Percentiles rank a stretch among this genome's conserved stretches.
Conservation (phyloP, 2,888 invertebrate species). For the Chloromyia formosa region DNA sequence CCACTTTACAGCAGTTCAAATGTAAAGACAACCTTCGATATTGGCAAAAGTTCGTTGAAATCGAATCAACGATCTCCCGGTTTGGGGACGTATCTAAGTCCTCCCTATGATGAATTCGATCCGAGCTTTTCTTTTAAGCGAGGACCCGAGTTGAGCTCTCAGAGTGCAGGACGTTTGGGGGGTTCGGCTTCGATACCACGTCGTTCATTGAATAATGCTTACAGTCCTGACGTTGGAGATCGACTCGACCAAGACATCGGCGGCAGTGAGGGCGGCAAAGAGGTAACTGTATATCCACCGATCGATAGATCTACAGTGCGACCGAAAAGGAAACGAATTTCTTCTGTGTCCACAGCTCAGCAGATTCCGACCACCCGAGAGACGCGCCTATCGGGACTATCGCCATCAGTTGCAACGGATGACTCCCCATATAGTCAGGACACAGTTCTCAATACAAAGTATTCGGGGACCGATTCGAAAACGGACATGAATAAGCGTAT, state of each 20-base stretch:
- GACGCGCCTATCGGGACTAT: conserved; percentile 37
- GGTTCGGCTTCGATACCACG: not conserved
- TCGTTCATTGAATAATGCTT: conserved; percentile 42
- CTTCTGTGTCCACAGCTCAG: conserved; percentile 56
- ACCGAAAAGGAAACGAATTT: conserved; percentile 61
- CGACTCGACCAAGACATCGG: conserved; percentile 58
- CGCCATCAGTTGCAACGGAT: conserved; percentile 45
- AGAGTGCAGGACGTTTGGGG: not conserved
- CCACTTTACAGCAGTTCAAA: conserved; percentile 55
- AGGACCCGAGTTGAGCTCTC: conserved; percentile 37
- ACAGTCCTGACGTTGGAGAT: conserved; percentile 46
- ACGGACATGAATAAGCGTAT: conserved; percentile 65
- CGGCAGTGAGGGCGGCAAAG: conserved; percentile 59
- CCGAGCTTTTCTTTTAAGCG: conserved; percentile 52
- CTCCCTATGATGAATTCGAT: conserved; percentile 57
- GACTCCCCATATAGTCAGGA: conserved; percentile 47
- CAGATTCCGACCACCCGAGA: not conserved
- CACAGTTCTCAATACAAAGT: conserved; percentile 41
- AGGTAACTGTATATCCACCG: conserved; percentile 57
- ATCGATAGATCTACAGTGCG: conserved; percentile 54
- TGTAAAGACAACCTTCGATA: conserved; percentile 55
- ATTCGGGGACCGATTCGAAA: conserved; percentile 33
- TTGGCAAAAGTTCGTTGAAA: conserved; percentile 49
- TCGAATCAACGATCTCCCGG: conserved; percentile 51
- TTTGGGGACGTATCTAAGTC: conserved; percentile 60